Evolutionary conservation across 2,113 vertebrate species (phyloP).

Genomic region (Bujurquina vittata): DNA sequence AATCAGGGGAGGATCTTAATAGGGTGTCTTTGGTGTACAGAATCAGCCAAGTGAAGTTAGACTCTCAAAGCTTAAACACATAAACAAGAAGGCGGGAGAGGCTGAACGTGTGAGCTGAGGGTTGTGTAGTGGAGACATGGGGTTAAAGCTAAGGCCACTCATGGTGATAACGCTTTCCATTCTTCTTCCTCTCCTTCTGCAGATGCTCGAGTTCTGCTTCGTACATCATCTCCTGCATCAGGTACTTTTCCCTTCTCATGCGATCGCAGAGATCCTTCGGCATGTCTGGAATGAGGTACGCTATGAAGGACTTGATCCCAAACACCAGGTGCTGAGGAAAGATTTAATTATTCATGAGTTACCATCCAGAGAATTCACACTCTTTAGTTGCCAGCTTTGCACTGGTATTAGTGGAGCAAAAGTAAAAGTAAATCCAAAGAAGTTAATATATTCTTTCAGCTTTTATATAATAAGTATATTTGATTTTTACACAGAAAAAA

Average conservation of each 20-base stretch:
- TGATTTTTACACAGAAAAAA: too few relatives aligned
- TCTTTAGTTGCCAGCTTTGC: neutral
- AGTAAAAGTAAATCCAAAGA: constrained; percentile 8
- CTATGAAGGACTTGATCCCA: constrained; percentile 98
- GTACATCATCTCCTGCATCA: constrained; percentile 99
- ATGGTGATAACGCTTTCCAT: constrained; percentile 93
- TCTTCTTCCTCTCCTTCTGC: constrained; percentile 93
- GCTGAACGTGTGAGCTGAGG: constrained; percentile 47
- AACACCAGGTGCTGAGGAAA: constrained; percentile 93
- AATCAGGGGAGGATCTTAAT: constrained; percentile 5
- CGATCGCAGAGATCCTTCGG: constrained; percentile 96
- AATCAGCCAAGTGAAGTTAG: constrained; percentile 66
- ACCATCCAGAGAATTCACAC: neutral
- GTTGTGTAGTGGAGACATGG: constrained; percentile 17
- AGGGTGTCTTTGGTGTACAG: constrained; percentile 77
- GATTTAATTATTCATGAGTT: constrained; percentile 36
- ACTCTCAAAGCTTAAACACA: constrained; percentile 60
- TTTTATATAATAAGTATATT: neutral
- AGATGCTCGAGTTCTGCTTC: constrained; percentile 96
- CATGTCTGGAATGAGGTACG: constrained; percentile 98
- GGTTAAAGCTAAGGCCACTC: constrained; percentile 93
- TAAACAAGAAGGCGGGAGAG: constrained; percentile 43
- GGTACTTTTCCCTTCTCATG: constrained; percentile 97
- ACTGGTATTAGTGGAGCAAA: neutral
- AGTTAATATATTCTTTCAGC: neutral